Base-by-base conservation (phyloP, 64 coral and sea anemone genomes). In the Stichodactyla mertensii region DNA sequence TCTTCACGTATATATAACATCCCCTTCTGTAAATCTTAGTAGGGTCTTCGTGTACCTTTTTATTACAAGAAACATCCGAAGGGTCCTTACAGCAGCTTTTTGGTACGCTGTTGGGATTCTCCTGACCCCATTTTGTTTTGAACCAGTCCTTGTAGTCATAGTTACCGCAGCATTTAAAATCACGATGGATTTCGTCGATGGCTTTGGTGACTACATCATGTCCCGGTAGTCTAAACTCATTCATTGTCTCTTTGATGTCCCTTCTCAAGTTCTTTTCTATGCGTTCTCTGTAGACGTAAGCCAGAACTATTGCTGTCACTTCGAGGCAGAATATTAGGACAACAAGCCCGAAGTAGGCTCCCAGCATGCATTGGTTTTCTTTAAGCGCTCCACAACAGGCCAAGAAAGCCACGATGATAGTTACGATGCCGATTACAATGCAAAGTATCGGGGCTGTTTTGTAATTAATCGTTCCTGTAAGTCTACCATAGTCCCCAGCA, bases 141-240 rank as follows among this genome's bases (percentile, higher is more conserved):
- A 91, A 99, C 97, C 97, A 99, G 58, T 99, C 97, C 10, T 62
- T 77, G 58, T 99, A 99, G 15, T 86, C 86, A 31, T 85, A 66
- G 71, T 94, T 95, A 6, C 97, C 97, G 88, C 97, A 99, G 81
- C 97, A 99, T 57, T 94, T 90, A 83, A 99, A 99, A 57, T 89
- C 91, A 52, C 66, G 86, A 52, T 99, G 97, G 71, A 99, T 95
- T 87, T 92, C 93, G 23, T 99, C 97, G 83, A 99, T 99, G 45
- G 97, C 93, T 84, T 88, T 95, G 4, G 97, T 95, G 45, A 99
- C 83, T 16, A 86, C 90, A 54, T 99, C 88, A 28, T 90, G 88
- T 61, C 91, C 83, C 24, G 56, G 85, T 6, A 86, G 60, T 71
- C 86, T 36, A 60, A 95, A 99, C 22, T 86, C 87, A 82, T 99